Conservation (phyloP, 53 echinoderm and acorn worm genomes). For the Astropecten irregularis region DNA sequence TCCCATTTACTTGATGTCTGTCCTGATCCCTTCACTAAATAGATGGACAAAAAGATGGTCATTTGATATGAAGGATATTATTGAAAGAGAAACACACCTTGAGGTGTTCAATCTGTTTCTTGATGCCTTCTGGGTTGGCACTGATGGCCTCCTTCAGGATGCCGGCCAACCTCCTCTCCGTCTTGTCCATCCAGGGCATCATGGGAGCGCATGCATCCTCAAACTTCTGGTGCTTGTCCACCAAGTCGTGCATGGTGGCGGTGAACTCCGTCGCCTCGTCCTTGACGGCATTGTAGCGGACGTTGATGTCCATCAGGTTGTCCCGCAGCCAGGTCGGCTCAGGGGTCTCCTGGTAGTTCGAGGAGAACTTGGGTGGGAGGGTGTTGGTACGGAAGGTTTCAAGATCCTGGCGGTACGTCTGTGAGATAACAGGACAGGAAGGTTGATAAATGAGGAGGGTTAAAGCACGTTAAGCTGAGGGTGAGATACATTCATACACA, state of each 20-base stretch:
- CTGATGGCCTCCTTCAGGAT: constrained; percentile 73
- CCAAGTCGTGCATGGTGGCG: constrained; percentile 65
- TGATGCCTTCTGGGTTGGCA: constrained; percentile 78
- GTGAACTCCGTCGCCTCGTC: constrained; percentile 62
- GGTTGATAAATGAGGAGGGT: background rate
- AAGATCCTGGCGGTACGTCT: constrained; percentile 90
- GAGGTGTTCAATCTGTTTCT: constrained; percentile 82
- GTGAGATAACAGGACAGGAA: background rate
- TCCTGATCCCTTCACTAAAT: too few species aligned
- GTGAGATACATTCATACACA: background rate
- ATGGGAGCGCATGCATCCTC: constrained; percentile 69
- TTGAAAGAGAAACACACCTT: too few species aligned
- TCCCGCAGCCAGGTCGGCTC: constrained; percentile 80
- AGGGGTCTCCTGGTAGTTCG: constrained; percentile 80
- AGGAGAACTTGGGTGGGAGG: constrained; percentile 76
- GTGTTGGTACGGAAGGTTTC: constrained; percentile 78
- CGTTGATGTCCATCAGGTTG: constrained; percentile 63
- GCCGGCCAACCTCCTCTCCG: constrained; percentile 66
- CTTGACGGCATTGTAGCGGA: constrained; percentile 78
- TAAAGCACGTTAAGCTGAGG: background rate
- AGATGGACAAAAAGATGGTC: too few species aligned
- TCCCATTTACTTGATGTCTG: too few species aligned
- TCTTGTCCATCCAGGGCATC: constrained; percentile 75
- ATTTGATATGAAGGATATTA: too few species aligned
- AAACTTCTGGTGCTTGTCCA: constrained; percentile 85